These are phyloP conservation scores for Nematopogon swammerdamellus DNA, from an alignment of 2,888 invertebrate genomes.

Conservation along the genomic window DNA sequence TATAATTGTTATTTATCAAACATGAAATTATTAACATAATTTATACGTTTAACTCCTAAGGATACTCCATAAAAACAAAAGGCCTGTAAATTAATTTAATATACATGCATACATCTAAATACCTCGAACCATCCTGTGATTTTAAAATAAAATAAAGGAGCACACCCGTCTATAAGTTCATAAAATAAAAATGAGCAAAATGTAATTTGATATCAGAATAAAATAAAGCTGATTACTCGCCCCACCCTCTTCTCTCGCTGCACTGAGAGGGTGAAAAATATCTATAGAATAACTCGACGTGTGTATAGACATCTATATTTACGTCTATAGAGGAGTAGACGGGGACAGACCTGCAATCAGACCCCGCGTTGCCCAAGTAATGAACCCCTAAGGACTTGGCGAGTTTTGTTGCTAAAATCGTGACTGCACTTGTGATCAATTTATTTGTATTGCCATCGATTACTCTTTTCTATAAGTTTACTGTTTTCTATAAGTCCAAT, in stretches of 20 bases:
- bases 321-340: not conserved
- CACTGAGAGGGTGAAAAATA: not conserved
- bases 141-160: no score
- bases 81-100: no score
- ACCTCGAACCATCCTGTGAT: no score
- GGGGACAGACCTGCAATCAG: constrained; percentile 6
- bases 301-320: not conserved
- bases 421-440: constrained; percentile 52
- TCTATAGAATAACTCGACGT: not conserved
- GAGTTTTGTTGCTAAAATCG: constrained; percentile 41
- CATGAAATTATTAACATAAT: no score
- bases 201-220: not conserved
- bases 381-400: constrained; percentile 47
- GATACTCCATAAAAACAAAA: no score
- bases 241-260: not conserved
- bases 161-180: not conserved
- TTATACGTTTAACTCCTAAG: no score
- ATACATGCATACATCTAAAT: no score
- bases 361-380: constrained; percentile 19
- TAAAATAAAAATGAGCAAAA: not conserved
- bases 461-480: no score
- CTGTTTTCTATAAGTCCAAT: no score
- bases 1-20: no score
- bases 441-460: constrained; percentile 6
- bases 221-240: not conserved